A percentile compares a stretch with the other conserved stretches of the same genome.
phyloP scores from a whole-genome alignment of 2,797 vertebrate species.

The Sebastes ruberrimus region DNA sequence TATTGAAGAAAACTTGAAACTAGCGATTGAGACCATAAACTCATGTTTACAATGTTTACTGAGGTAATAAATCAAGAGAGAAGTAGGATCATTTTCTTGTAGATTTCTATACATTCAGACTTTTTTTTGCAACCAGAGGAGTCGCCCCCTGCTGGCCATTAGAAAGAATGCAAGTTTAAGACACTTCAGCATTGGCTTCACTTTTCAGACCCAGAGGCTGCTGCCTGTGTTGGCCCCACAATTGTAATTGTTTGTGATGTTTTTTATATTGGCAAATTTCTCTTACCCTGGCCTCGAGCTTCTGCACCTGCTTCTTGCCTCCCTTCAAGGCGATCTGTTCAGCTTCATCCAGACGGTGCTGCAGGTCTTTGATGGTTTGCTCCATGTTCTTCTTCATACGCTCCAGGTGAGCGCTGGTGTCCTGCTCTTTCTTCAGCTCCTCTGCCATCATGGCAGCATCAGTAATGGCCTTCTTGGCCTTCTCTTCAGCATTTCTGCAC shows the following conservation, averaged over 20 bases:
- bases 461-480: conserved; percentile 93
- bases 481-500: conserved; percentile 90
- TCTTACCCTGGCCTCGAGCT: conserved; percentile 86
- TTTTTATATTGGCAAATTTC: neutral
- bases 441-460: conserved; percentile 94
- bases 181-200: neutral
- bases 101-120: neutral
- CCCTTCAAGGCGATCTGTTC: conserved; percentile 91
- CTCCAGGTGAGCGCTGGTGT: conserved; percentile 91
- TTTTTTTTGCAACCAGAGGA: neutral
- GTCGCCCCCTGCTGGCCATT: neutral
- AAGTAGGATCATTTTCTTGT: neutral
- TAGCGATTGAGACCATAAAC: neutral
- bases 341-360: conserved; percentile 90
- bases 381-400: conserved; percentile 86
- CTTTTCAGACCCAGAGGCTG: neutral
- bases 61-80: neutral
- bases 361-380: conserved; percentile 92
- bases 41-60: neutral
- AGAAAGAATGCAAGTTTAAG: neutral
- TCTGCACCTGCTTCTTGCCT: conserved; percentile 90
- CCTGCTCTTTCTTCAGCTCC: conserved; percentile 92
- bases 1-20: neutral
- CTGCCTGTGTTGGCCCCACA: neutral
- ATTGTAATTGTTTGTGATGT: neutral